phyloP scores from a whole-genome alignment of 2,797 vertebrate species.

The Sarcophilus harrisii region DNA sequence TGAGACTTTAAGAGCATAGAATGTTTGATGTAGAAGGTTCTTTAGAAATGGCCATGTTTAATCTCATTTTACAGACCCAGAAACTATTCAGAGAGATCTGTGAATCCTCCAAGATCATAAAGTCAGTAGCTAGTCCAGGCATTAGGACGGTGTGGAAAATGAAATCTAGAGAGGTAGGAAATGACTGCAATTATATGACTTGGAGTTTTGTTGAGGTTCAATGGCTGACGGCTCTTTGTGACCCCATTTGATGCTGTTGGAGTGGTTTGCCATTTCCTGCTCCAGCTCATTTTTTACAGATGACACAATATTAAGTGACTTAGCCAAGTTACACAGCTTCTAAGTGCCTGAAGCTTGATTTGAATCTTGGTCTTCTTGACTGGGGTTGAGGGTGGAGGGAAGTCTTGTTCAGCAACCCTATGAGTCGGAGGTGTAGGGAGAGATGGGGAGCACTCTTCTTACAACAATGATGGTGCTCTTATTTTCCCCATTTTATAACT shows the following conservation, averaged over 20 bases:
- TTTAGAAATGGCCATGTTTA: neutral
- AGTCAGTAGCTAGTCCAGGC: neutral
- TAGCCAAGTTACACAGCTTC: neutral
- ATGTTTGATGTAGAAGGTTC: neutral
- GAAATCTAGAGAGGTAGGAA: neutral
- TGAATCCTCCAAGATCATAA: neutral
- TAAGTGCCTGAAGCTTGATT: neutral
- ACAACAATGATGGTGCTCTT: neutral
- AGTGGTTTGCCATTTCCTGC: neutral
- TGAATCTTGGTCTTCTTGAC: neutral
- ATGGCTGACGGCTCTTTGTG: neutral
- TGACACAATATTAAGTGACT: neutral
- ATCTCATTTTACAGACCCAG: neutral
- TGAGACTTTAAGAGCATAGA: neutral
- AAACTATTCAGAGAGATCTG: neutral
- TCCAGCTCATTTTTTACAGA: neutral
- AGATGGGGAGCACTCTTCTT: neutral
- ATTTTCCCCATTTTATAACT: neutral
- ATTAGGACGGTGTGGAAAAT: neutral
- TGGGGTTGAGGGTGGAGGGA: neutral
- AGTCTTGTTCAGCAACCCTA: no score
- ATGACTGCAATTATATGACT: neutral
- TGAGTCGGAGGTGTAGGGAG: rapidly evolving
- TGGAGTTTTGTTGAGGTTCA: neutral
- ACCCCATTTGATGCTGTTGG: neutral